Evolutionary conservation across 2,797 vertebrate genomes (phyloP).

Genomic region (Pseudochirops cupreus): DNA sequence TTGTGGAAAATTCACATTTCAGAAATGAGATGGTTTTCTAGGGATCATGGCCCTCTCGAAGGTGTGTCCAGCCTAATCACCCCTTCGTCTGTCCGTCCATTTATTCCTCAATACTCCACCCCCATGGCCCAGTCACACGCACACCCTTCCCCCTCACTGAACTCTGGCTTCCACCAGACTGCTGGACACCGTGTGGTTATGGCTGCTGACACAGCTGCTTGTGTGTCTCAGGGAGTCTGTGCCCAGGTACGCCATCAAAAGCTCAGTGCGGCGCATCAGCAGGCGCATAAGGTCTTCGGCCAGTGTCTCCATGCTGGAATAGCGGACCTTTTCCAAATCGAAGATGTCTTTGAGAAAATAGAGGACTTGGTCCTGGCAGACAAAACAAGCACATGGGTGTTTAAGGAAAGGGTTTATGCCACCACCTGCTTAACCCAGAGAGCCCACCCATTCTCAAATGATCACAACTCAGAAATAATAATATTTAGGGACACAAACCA

Average conservation of each 20-base stretch:
- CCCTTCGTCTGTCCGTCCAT: background rate
- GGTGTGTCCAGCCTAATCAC: background rate
- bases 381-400: constrained; percentile 9
- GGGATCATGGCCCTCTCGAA: constrained; percentile 28
- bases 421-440: background rate
- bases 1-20: constrained; percentile 77
- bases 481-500: background rate
- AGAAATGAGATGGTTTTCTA: constrained; percentile 71
- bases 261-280: constrained; percentile 91
- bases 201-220: constrained; percentile 78
- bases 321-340: constrained; percentile 97
- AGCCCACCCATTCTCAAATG: too few relatives aligned
- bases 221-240: constrained; percentile 84
- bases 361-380: constrained; percentile 93
- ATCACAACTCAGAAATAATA: background rate
- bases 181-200: constrained; percentile 80
- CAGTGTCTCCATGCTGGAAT: constrained; percentile 91
- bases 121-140: background rate
- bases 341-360: constrained; percentile 98
- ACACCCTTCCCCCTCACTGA: constrained; percentile 81
- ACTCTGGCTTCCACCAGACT: constrained; percentile 86
- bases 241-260: constrained; percentile 91
- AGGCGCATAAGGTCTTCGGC: constrained; percentile 93
- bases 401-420: background rate
- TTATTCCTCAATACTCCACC: background rate